Evolutionary conservation across 1,140 invertebrate species (phyloP).

Genomic region (Trichonephila inaurata): DNA sequence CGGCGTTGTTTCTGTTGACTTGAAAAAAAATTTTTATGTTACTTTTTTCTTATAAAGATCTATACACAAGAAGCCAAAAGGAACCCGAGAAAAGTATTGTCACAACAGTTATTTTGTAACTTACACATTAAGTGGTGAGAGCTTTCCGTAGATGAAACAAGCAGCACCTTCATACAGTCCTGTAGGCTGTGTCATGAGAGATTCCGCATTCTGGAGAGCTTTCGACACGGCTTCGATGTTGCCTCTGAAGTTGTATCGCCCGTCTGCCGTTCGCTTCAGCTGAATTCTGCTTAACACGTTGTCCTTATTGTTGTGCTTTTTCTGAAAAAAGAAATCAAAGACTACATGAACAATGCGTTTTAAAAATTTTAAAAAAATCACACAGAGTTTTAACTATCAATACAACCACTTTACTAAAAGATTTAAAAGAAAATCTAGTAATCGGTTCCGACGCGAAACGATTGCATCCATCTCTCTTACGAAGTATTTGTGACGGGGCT

Average conservation of each 20-base stretch:
- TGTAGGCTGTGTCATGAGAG: neutral
- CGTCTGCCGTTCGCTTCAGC: constrained; percentile 15
- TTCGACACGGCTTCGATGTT: neutral
- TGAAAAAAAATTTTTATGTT: no score
- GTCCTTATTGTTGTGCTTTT: neutral
- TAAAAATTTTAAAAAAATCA: no score
- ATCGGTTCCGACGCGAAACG: no score
- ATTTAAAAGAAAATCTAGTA: no score
- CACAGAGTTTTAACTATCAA: no score
- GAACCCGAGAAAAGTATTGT: no score
- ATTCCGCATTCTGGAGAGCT: neutral
- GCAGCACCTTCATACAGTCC: constrained; percentile 32
- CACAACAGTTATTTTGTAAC: neutral
- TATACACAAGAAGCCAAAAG: no score
- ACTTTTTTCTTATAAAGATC: no score
- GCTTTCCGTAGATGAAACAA: constrained; percentile 39
- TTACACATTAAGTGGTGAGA: constrained; percentile 24
- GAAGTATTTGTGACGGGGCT: no score
- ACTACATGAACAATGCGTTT: neutral
- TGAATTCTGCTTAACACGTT: neutral
- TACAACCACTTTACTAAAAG: no score
- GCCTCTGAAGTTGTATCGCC: neutral
- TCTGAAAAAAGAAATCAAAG: neutral
- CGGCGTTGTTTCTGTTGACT: no score
- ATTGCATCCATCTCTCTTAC: no score